Evolutionary conservation across 2,888 invertebrate species (phyloP).

Genomic region (Xanthorhoe spadicearia): DNA sequence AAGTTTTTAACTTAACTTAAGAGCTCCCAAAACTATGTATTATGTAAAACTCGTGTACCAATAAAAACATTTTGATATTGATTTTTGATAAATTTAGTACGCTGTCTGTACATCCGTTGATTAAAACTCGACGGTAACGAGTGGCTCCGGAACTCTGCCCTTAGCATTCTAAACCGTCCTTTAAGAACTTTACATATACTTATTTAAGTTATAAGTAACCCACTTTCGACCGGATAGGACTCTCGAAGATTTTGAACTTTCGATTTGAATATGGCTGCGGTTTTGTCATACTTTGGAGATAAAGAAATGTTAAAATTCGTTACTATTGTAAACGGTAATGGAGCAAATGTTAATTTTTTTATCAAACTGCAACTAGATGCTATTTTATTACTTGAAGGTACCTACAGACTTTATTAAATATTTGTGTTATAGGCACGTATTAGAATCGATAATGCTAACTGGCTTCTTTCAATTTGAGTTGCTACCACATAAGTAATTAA

Average conservation of each 20-base stretch:
- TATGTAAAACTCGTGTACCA: too few relatives aligned
- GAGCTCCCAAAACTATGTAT: too few relatives aligned
- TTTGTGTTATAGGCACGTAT: too few relatives aligned
- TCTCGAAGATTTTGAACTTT: conserved; percentile 38
- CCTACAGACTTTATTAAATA: too few relatives aligned
- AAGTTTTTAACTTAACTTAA: too few relatives aligned
- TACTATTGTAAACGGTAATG: too few relatives aligned
- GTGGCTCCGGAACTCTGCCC: conserved; percentile 40
- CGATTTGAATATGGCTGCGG: conserved; percentile 40
- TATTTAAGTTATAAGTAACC: conserved; percentile 48
- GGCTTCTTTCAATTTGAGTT: background rate
- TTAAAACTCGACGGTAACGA: conserved; percentile 51
- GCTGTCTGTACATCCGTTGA: conserved; percentile 48
- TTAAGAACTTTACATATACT: conserved; percentile 51
- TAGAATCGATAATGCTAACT: too few relatives aligned
- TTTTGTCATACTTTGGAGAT: conserved; percentile 3
- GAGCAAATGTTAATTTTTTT: too few relatives aligned
- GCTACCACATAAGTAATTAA: too few relatives aligned
- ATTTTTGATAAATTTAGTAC: conserved; percentile 1
- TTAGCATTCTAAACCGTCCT: conserved; percentile 44
- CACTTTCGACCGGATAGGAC: conserved; percentile 41
- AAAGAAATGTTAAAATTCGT: background rate
- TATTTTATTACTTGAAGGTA: too few relatives aligned
- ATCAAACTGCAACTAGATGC: background rate
- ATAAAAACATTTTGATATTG: too few relatives aligned